phyloP scores from a whole-genome alignment of 2,113 vertebrate genomes.

The Lycocorax pyrrhopterus region DNA sequence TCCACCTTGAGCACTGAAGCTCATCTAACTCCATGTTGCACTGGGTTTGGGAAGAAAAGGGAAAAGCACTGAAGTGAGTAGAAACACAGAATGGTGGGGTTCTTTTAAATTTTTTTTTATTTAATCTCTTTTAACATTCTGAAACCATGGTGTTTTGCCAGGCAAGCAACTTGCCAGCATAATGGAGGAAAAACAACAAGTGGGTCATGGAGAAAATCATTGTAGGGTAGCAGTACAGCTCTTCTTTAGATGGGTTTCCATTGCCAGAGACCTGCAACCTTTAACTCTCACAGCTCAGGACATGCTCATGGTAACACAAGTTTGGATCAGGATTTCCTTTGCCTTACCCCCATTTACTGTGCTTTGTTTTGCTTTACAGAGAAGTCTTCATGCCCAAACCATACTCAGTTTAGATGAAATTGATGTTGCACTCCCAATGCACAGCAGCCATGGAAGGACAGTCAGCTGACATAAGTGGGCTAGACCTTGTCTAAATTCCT shows the following conservation, averaged over 20 bases:
- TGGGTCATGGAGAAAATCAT: background rate
- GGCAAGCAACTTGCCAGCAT: background rate
- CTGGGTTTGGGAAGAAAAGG: background rate
- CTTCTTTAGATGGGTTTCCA: background rate
- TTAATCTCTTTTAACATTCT: background rate
- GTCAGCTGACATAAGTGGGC: background rate
- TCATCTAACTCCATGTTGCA: background rate
- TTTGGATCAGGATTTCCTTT: background rate
- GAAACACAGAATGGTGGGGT: background rate
- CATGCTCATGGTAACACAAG: background rate
- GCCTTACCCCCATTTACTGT: background rate
- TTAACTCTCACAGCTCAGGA: background rate
- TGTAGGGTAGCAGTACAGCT: background rate
- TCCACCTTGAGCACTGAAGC: fast-evolving
- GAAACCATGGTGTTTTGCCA: background rate
- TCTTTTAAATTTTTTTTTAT: background rate
- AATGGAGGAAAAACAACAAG: background rate
- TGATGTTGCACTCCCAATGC: background rate
- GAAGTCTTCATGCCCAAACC: background rate
- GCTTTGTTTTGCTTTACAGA: background rate
- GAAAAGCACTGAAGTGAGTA: background rate
- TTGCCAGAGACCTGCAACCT: background rate
- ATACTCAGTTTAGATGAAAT: background rate
- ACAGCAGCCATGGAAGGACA: background rate
- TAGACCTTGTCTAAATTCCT: background rate